Evolutionary conservation across 2,113 vertebrate species (phyloP).

Genomic region (Sinocyclocheilus rhinocerous): DNA sequence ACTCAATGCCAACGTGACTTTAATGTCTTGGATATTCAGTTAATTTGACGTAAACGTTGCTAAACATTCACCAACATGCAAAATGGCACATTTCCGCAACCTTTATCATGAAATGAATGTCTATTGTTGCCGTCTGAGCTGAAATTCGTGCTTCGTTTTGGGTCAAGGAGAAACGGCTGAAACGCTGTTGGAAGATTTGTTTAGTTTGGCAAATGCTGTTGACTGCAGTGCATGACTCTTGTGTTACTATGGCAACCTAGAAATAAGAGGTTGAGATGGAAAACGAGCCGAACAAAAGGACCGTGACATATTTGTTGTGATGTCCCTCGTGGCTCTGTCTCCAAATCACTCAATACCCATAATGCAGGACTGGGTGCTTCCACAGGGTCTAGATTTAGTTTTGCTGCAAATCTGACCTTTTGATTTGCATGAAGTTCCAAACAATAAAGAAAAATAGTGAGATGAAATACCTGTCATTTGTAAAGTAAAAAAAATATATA

Average conservation of each 20-base stretch:
- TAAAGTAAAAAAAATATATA: too few relatives aligned
- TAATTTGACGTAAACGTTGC: background rate
- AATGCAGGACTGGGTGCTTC: too few relatives aligned
- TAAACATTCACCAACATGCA: background rate
- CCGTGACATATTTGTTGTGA: constrained; percentile 1
- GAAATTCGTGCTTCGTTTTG: background rate
- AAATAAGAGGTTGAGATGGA: constrained; percentile 48
- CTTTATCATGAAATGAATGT: background rate
- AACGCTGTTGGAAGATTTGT: background rate
- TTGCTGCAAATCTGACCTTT: too few relatives aligned
- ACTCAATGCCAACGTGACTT: background rate
- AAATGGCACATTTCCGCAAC: background rate
- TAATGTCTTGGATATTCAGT: background rate
- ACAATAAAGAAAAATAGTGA: too few relatives aligned
- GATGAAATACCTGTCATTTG: too few relatives aligned
- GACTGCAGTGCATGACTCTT: constrained; percentile 44
- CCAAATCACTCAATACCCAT: too few relatives aligned
- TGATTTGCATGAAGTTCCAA: too few relatives aligned
- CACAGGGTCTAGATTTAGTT: too few relatives aligned
- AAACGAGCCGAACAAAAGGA: constrained; percentile 42
- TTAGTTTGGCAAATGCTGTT: constrained; percentile 22
- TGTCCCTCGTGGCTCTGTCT: background rate
- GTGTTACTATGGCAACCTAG: constrained; percentile 69
- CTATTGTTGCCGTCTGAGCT: background rate
- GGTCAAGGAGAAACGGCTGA: constrained; percentile 12